Percentiles rank a stretch among this genome's conserved stretches.
phyloP scores from a whole-genome alignment of 2,113 vertebrate species.

The Equus przewalskii region DNA sequence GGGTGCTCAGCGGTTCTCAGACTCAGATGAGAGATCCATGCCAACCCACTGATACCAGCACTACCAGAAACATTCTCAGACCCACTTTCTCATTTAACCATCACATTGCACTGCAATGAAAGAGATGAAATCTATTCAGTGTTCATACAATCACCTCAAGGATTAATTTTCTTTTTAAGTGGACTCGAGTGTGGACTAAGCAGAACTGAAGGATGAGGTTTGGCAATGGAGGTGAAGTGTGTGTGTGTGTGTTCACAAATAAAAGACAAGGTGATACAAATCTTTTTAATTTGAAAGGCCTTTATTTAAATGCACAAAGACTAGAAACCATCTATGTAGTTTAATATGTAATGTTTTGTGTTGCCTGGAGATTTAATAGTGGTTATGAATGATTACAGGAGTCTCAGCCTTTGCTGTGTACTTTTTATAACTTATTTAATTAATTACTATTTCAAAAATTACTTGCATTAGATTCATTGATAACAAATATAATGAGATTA shows the following conservation, averaged over 20 bases:
- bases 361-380: background rate
- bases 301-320: background rate
- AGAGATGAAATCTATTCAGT: conserved; percentile 77
- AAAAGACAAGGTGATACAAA: background rate
- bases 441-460: conserved; percentile 6
- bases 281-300: background rate
- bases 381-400: background rate
- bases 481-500: background rate
- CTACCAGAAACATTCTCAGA: background rate
- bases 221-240: background rate
- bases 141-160: conserved; percentile 47
- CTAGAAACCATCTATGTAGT: background rate
- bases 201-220: background rate
- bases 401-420: background rate
- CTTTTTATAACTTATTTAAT: background rate
- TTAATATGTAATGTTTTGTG: background rate
- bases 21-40: background rate
- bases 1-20: background rate
- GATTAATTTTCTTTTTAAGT: conserved; percentile 82
- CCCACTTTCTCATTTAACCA: background rate
- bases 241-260: background rate
- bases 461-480: background rate
- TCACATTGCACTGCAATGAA: conserved; percentile 59
- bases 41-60: background rate
- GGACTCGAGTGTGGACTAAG: background rate